These are phyloP conservation scores for Polypedilum vanderplanki DNA, from an alignment of 1,140 invertebrate species.

Conservation along the genomic window DNA sequence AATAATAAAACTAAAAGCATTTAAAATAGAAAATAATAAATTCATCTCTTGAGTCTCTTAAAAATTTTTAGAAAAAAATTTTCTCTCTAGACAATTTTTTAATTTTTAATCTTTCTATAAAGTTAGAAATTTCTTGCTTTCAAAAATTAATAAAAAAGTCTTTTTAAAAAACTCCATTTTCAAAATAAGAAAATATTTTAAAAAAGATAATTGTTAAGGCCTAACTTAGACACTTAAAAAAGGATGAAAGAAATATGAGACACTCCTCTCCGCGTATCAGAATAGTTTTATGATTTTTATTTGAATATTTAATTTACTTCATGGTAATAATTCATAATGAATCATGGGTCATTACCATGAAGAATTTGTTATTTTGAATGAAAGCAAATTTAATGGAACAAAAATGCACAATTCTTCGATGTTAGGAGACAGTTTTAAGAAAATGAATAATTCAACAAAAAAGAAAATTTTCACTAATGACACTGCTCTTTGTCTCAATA, in stretches of 20 bases:
- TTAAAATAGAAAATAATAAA: no score
- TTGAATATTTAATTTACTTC: no score
- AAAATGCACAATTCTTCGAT: neutral
- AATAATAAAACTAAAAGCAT: no score
- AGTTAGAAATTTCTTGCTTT: no score
- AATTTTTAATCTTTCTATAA: no score
- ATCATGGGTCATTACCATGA: no score
- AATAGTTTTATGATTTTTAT: no score
- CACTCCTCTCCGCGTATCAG: neutral
- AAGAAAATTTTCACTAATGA: neutral
- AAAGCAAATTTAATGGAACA: constrained; percentile 19
- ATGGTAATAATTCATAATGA: no score
- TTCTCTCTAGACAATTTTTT: no score
- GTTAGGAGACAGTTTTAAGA: constrained; percentile 2
- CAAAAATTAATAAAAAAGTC: no score
- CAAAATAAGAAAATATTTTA: neutral
- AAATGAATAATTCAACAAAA: neutral
- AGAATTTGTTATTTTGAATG: neutral
- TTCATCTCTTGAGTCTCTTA: no score
- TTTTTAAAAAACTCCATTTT: constrained; percentile 1
- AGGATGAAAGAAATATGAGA: neutral
- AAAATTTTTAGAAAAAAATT: no score
- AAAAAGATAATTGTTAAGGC: constrained; percentile 25
- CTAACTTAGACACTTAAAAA: constrained; percentile 10
- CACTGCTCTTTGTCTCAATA: neutral